Evolutionary conservation across 2,113 vertebrate species (phyloP).

Genomic region (Pipa parva): DNA sequence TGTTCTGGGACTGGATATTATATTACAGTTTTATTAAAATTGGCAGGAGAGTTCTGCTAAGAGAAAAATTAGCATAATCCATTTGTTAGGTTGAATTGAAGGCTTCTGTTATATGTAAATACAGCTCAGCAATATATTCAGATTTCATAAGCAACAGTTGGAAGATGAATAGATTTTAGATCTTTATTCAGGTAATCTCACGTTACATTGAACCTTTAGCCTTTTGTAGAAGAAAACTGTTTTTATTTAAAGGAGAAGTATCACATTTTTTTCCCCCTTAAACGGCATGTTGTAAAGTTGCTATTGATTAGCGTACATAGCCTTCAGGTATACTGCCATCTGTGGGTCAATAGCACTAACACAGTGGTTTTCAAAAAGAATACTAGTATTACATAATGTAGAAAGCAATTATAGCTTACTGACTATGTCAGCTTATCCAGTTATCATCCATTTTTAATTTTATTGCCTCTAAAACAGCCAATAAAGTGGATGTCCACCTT

Average conservation of each 20-base stretch:
- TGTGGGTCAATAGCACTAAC: no score
- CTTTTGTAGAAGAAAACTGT: neutral
- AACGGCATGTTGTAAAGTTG: no score
- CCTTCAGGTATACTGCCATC: no score
- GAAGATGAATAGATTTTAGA: neutral
- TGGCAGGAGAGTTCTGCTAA: conserved; percentile 63
- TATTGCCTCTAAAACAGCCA: no score
- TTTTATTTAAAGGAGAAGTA: neutral
- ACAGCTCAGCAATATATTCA: neutral
- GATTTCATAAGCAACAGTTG: neutral
- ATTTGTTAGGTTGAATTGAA: conserved; percentile 76
- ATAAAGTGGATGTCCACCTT: no score
- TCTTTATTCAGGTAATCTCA: neutral
- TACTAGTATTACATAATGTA: no score
- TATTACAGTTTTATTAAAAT: conserved; percentile 67
- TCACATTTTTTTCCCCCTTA: neutral
- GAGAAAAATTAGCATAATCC: conserved; percentile 72
- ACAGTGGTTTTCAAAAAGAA: no score
- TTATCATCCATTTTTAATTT: no score
- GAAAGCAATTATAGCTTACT: no score
- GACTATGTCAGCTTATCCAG: no score
- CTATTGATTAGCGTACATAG: no score
- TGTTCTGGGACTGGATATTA: conserved; percentile 47
- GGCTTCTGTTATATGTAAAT: conserved; percentile 18
- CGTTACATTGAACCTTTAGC: neutral